phyloP scores from a whole-genome alignment of 2,797 vertebrate species.

The Peromyscus eremicus region DNA sequence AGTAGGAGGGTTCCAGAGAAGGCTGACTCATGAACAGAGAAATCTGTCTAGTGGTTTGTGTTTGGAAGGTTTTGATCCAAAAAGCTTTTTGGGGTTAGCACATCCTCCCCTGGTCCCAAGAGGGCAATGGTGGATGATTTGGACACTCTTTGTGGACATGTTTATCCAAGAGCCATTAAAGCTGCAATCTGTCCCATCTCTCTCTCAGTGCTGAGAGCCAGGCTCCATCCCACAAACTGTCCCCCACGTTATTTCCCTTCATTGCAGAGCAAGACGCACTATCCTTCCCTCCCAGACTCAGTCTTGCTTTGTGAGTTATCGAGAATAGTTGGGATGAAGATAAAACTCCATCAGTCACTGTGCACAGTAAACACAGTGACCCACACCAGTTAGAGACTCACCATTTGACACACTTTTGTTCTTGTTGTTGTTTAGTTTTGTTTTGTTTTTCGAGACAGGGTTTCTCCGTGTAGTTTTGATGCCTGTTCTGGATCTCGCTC shows the following conservation, averaged over 20 bases:
- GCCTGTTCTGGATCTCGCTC: too few relatives aligned
- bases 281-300: rapidly evolving
- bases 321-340: neutral
- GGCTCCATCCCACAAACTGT: neutral
- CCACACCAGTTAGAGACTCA: neutral
- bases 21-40: neutral
- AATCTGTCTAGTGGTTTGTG: neutral
- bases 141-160: neutral
- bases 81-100: neutral
- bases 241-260: neutral
- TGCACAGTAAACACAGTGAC: neutral
- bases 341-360: neutral
- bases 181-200: neutral
- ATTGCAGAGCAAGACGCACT: rapidly evolving
- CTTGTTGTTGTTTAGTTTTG: too few relatives aligned
- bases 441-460: too few relatives aligned
- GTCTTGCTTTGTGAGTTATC: neutral
- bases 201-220: neutral
- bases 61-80: neutral
- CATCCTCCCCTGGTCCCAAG: neutral
- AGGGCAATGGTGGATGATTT: too few relatives aligned
- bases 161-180: neutral
- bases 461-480: too few relatives aligned
- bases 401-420: neutral
- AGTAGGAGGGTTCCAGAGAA: neutral